Evolutionary conservation across 2,797 vertebrate genomes (phyloP), one percentile per base, ranked within the genome.

Genomic region (Parotocinclus haroldoi): DNA sequence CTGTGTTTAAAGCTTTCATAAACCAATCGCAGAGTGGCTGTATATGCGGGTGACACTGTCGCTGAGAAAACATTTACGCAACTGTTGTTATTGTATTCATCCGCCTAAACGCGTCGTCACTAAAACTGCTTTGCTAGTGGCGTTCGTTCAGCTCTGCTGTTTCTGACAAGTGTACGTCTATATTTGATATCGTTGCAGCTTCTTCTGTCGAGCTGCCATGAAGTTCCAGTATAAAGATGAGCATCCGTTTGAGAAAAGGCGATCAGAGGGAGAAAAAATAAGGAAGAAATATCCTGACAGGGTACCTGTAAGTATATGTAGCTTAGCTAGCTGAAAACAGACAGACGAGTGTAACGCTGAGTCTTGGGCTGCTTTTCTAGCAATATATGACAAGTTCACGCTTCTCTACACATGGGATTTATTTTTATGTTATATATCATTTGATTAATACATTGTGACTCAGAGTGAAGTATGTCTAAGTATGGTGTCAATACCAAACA

Each of bases 141-240:
- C 19, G 8, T n/a, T 7, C 42, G 57, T 58, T 12, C 39, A 3
- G 3, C 18, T 59, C 17, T 14, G 38, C 0, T 1, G 1, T 55
- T 39, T 13, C 6, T 42, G 13, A 49, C 9, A 16, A 14, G 11
- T n/a, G 19, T 12, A 44, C 9, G 11, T 8, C 6, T 10, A 60
- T 16, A 11, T 10, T 59, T 38, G 9, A 27, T 55, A 10, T 39
- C 3, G 37, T 17, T 68, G 6, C 5, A 52, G 39, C 1, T 16
- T 57, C n/a, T 9, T 40, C 18, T 13, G 16, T 19, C n/a, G 7
- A 58, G 9, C 45, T 18, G 68, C 57, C 17, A 94, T 94, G 92
- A 94, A 94, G 81, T 94, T 93, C 85, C 89, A 93, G 58, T 94
- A 94, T 69, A 94, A 93, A 81, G 92, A 93, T 62, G 92, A 94